Conservation (phyloP, 2,797 vertebrate species). For the Pangasius djambal region DNA sequence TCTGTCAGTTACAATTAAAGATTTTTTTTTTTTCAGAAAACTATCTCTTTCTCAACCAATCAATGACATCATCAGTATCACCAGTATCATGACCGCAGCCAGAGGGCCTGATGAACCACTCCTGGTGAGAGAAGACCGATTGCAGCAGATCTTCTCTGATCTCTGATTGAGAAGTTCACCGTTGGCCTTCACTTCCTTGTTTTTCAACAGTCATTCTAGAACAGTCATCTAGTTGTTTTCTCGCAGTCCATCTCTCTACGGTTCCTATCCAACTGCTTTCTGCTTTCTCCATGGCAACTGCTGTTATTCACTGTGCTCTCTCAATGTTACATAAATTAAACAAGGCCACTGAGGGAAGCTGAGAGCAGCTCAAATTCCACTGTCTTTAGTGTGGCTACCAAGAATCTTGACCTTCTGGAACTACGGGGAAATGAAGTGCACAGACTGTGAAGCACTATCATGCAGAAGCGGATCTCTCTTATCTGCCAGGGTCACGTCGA, state of each 20-base stretch:
- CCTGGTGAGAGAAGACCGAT: neutral
- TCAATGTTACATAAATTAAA: constrained; percentile 73
- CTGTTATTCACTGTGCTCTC: constrained; percentile 68
- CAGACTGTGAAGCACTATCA: constrained; percentile 25
- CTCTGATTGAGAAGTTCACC: constrained; percentile 6
- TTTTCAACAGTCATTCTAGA: constrained; percentile 61
- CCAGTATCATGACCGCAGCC: neutral
- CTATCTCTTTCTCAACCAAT: neutral
- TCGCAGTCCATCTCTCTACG: constrained; percentile 52
- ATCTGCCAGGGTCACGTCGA: neutral
- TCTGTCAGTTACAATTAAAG: neutral
- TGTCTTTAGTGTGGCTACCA: constrained; percentile 37
- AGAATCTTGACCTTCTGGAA: neutral
- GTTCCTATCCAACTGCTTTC: constrained; percentile 71
- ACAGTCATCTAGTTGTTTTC: constrained; percentile 30
- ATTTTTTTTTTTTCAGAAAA: neutral
- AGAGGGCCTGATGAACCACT: constrained; percentile 16
- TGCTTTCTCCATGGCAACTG: constrained; percentile 80
- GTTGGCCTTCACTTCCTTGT: constrained; percentile 44
- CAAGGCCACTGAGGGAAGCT: constrained; percentile 70
- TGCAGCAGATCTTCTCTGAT: neutral
- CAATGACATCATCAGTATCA: constrained; percentile 18
- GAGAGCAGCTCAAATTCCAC: constrained; percentile 63
- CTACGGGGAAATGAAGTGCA: constrained; percentile 13
- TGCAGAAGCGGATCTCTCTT: constrained; percentile 3